Evolutionary conservation across 1,140 invertebrate species (phyloP).

Genomic region (Thalassaphorura encarpata): DNA sequence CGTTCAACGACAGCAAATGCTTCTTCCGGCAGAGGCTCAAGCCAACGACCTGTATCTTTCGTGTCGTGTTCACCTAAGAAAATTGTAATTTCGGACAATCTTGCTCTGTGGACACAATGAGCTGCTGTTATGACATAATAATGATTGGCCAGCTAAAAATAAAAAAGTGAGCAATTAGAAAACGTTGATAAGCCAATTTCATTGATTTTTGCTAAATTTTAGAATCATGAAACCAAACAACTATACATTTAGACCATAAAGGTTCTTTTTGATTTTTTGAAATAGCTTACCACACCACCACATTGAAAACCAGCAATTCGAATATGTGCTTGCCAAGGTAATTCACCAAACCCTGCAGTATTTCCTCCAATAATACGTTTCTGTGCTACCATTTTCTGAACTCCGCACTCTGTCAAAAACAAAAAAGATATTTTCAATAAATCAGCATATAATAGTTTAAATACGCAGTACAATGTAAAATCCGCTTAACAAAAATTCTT

Average conservation of each 20-base stretch:
- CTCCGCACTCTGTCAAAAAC: constrained; percentile 49
- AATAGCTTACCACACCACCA: constrained; percentile 60
- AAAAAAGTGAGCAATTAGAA: no score
- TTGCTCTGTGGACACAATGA: constrained; percentile 48
- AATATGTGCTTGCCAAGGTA: constrained; percentile 76
- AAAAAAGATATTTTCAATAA: constrained; percentile 31
- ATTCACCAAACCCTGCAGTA: constrained; percentile 58
- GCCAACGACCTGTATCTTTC: constrained; percentile 52
- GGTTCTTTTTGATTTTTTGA: constrained; percentile 42
- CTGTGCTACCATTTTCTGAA: constrained; percentile 49
- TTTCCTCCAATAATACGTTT: constrained; percentile 67
- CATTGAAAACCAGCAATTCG: constrained; percentile 70
- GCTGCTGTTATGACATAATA: constrained; percentile 47
- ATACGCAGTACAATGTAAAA: no score
- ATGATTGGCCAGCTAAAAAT: constrained; percentile 3
- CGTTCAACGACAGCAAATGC: constrained; percentile 57
- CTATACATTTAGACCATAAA: neutral
- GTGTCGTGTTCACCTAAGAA: constrained; percentile 72
- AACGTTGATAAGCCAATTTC: no score
- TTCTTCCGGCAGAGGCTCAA: constrained; percentile 53
- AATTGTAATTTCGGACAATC: constrained; percentile 61
- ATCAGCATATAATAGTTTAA: no score
- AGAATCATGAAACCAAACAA: neutral
- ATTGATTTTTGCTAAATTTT: no score
- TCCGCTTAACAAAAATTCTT: no score